Percentiles rank a stretch among this genome's conserved stretches.
Evolutionary conservation across 2,888 invertebrate species (phyloP).

Genomic region (Agonum fuliginosum): DNA sequence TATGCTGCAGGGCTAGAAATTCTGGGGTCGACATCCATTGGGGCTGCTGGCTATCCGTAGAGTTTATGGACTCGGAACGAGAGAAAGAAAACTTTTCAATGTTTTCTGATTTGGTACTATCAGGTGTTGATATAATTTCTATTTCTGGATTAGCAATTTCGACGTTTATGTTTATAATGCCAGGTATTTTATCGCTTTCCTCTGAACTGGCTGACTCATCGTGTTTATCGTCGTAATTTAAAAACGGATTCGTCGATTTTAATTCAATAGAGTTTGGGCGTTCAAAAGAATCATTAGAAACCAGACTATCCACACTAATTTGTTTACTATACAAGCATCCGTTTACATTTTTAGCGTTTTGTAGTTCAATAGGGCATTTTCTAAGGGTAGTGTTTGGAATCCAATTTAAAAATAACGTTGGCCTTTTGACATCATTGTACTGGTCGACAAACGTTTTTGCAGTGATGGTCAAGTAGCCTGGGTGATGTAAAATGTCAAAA

Average conservation of each 20-base stretch:
- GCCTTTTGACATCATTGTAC: constrained; percentile 83
- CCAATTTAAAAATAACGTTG: constrained; percentile 94
- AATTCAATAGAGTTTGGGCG: constrained; percentile 65
- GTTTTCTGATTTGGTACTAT: constrained; percentile 72
- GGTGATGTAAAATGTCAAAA: constrained; percentile 90
- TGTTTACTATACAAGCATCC: constrained; percentile 70
- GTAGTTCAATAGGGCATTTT: constrained; percentile 86
- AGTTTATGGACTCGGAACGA: constrained; percentile 79
- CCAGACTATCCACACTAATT: constrained; percentile 70
- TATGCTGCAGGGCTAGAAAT: constrained; percentile 86
- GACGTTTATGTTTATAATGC: constrained; percentile 71
- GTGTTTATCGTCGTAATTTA: constrained; percentile 69
- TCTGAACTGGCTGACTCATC: constrained; percentile 70
- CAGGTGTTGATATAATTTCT: constrained; percentile 82
- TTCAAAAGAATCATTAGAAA: constrained; percentile 67
- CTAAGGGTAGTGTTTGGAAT: constrained; percentile 93
- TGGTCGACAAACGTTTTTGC: constrained; percentile 87
- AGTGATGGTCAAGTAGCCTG: constrained; percentile 92
- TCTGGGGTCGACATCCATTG: constrained; percentile 90
- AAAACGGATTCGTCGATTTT: constrained; percentile 73
- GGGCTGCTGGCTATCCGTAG: constrained; percentile 83
- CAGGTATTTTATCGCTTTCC: constrained; percentile 68
- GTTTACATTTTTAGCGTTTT: constrained; percentile 75
- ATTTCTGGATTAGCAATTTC: constrained; percentile 83
- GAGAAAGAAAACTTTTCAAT: constrained; percentile 77